Base-by-base conservation (phyloP, 1,140 invertebrate species). In the Planococcus citri region DNA sequence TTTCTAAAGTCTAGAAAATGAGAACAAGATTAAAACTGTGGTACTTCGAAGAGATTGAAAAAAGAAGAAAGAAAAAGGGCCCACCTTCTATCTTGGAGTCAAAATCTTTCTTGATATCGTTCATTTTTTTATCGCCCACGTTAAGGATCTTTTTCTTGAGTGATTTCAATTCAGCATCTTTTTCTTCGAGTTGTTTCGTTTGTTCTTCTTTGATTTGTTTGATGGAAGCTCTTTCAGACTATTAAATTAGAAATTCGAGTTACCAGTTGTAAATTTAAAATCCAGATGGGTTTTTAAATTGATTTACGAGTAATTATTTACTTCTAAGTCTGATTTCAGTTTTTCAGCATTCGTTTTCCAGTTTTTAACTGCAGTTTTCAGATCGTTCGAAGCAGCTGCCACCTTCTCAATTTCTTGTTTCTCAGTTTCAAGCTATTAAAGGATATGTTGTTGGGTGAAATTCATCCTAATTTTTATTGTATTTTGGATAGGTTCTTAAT, bases 1-100 rank as follows among this genome's bases (percentile, higher is more conserved):
- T 82, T 79, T 78, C 90, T 86, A 72, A 89, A 76, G 76, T 84
- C 88, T 89, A 76, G 61, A 70, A 74, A 72, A 74, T 68, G 33
- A 21, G 37, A 68, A n/a, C n/a, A n/a, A n/a, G n/a, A n/a, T n/a
- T n/a, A 27, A 69, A 69, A 20, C 58, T 68, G 4, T 33, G 29
- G n/a, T n/a, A n/a, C 29, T 33, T 68, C n/a, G n/a, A 24, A 68
- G 25, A 8, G 2, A 68, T n/a, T 6, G 64, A 68, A 21, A 25
- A 21, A 68, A 27, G 4, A 8, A 24, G 64, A 4, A 68, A n/a
- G 25, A 24, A 61, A 12, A 33, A 33, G 29, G 12, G 29, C 3
- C 29, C 17, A 58, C 51, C 51, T 20, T 58, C 51, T n/a, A 22
- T 4, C 17, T 58, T 58, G 4, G 51, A 3, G 17, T 58, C 51